Conservation (phyloP, 2,797 vertebrate genomes). For the Enteromius trimaculatus region DNA sequence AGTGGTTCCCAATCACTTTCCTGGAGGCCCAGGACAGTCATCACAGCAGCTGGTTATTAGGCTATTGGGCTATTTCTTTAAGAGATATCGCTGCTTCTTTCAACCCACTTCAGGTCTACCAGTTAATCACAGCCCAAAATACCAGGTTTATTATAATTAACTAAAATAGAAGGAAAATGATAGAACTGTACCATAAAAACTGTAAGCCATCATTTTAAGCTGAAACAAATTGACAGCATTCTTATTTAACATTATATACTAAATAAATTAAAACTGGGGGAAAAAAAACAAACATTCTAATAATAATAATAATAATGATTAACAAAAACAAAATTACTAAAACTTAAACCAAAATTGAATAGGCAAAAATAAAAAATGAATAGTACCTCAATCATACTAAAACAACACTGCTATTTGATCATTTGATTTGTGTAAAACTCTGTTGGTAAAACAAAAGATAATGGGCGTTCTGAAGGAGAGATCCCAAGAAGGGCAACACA, state of each 20-base stretch:
- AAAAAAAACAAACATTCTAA: too few species aligned
- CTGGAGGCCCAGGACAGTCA: too few species aligned
- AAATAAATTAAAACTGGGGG: neutral
- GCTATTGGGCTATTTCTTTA: too few species aligned
- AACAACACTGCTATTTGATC: neutral
- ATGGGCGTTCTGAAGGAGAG: neutral
- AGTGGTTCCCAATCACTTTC: too few species aligned
- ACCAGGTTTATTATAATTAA: too few species aligned
- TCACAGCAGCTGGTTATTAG: too few species aligned
- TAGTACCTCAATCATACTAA: neutral
- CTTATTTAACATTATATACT: neutral
- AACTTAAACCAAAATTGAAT: neutral
- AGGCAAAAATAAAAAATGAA: neutral
- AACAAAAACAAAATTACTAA: neutral
- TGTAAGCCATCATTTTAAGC: neutral
- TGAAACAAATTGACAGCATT: neutral
- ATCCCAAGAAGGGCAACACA: slow-evolving; percentile 12
- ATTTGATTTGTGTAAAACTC: neutral
- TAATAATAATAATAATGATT: neutral
- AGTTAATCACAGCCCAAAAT: neutral
- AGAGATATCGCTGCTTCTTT: too few species aligned
- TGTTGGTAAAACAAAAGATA: neutral
- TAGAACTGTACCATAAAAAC: too few species aligned
- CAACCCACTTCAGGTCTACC: neutral
- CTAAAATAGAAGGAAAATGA: too few species aligned